Evolutionary conservation across 2,797 vertebrate genomes (phyloP), one percentile per base, ranked within the genome.

Genomic region (Anabas testudineus): DNA sequence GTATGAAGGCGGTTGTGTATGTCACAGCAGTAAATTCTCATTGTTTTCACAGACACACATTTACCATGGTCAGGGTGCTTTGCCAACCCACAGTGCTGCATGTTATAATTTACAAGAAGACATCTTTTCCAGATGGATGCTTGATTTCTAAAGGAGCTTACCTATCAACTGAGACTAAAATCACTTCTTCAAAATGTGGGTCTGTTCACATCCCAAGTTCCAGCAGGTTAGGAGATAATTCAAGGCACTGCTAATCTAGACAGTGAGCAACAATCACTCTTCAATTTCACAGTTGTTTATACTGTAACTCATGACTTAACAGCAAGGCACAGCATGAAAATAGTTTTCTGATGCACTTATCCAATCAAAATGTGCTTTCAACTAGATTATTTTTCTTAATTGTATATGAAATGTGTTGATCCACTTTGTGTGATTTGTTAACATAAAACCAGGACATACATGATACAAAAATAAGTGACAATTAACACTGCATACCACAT

Each of bases 61-160:
- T 82, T 79, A 78, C 82, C 48, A 21, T 47, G 59, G 66, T 67
- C 58, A 66, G 57, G 68, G 63, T 45, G n/a, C 67, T 65, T 63
- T 82, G 83, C 85, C 83, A 83, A 81, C 67, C 80, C 75, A 41
- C 56, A 24, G 78, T 61, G 64, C 82, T 80, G 79, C 74, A 80
- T 65, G 7, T 52, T 65, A 43, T 82, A 83, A 93, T 91, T 93
- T 87, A 92, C 74, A 77, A 68, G 62, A 47, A 5, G 80, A 92
- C 78, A 87, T 53, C 3, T 93, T 92, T 91, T 91, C 89, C 91
- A 92, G 87, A 92, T 92, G 89, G 80, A 85, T 74, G 74, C 68
- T 65, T 57, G 58, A 75, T 76, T 78, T 61, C 54, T 65, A 71
- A 46, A 80, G 73, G 64, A 84, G 67, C 87, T 84, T 66, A 70